Conservation (phyloP, 53 echinoderm and acorn worm species). For the Paelopatides confundens region DNA sequence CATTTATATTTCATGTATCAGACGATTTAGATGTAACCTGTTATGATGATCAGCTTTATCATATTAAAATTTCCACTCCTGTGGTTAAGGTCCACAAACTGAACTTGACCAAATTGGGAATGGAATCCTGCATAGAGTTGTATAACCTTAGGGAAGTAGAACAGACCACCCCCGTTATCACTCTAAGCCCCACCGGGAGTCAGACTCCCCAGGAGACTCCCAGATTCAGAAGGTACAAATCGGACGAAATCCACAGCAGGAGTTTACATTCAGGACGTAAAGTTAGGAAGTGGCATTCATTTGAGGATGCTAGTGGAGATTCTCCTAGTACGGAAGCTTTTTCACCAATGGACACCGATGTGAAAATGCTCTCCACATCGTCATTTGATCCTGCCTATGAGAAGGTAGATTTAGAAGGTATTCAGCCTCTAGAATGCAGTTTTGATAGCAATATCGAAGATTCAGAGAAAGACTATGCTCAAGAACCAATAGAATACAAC, state of each 20-base stretch:
- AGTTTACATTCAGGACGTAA: conserved; percentile 17
- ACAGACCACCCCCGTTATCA: background rate
- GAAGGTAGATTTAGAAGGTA: conserved; percentile 84
- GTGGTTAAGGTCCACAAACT: conserved; percentile 76
- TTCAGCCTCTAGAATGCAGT: conserved; percentile 70
- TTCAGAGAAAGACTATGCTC: too few species aligned
- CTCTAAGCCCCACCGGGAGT: conserved; percentile 10
- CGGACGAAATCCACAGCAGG: conserved; percentile 61
- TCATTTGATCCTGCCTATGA: conserved; percentile 43
- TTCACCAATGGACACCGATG: background rate
- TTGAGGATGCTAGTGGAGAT: background rate
- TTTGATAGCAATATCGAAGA: conserved; percentile 56
- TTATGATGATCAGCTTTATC: background rate
- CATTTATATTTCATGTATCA: conserved; percentile 14
- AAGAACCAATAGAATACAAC: background rate
- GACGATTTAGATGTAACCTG: background rate
- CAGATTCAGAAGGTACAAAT: conserved; percentile 61
- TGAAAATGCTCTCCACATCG: background rate
- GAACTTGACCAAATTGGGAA: background rate
- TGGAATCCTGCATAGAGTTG: background rate
- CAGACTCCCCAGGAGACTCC: conserved; percentile 49
- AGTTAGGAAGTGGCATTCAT: conserved; percentile 46
- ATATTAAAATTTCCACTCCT: conserved; percentile 66
- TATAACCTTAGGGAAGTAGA: background rate
- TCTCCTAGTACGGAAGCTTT: background rate